phyloP scores from a whole-genome alignment of 2,888 invertebrate genomes.

The Spatulosminthurus flaviceps region DNA sequence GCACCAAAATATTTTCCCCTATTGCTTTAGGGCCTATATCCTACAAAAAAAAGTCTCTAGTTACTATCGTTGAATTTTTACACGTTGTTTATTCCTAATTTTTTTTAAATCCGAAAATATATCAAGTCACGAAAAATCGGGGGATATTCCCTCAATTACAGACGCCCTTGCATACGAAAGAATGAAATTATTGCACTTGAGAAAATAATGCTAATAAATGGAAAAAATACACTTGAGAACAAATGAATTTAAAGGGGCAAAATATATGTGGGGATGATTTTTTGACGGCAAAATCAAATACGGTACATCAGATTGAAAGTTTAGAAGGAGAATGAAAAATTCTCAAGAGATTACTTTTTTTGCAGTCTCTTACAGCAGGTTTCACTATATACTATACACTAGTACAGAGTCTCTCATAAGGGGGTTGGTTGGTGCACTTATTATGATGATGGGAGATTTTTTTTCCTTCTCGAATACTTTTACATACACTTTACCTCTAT shows the following conservation, averaged over 20 bases:
- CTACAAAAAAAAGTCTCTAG: not conserved
- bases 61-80: no score
- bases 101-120: no score
- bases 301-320: constrained; percentile 32
- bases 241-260: not conserved
- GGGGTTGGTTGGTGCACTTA: not conserved
- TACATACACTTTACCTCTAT: not conserved
- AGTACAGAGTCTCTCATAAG: not conserved
- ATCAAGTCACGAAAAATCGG: not conserved
- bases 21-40: not conserved
- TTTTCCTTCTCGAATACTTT: no score
- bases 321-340: constrained; percentile 28
- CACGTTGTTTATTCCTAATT: no score
- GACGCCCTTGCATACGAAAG: no score
- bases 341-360: constrained; percentile 18
- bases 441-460: not conserved
- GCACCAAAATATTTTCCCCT: not conserved
- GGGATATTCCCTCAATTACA: no score
- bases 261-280: not conserved
- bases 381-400: no score
- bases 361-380: not conserved
- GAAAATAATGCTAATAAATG: not conserved
- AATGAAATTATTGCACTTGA: no score
- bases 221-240: not conserved
- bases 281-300: not conserved